Evolutionary conservation across 2,797 vertebrate genomes (phyloP).

Genomic region (Schizopygopsis pylzovi): DNA sequence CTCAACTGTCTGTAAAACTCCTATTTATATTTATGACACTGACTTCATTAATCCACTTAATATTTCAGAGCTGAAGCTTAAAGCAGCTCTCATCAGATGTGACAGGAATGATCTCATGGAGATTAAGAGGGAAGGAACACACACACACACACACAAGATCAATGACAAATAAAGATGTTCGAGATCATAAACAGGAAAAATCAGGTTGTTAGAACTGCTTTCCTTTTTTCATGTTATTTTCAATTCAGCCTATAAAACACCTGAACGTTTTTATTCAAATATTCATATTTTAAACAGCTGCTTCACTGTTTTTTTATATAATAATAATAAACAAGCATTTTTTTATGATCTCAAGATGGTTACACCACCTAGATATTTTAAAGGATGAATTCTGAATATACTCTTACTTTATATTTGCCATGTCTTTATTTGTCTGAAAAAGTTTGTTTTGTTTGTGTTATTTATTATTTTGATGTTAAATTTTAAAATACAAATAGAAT

Average conservation of each 20-base stretch:
- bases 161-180: conserved; percentile 52
- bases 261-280: not conserved
- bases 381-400: not conserved
- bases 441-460: too few relatives aligned
- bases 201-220: not conserved
- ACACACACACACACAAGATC: conserved; percentile 23
- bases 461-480: too few relatives aligned
- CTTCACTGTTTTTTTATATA: not conserved
- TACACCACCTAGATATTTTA: not conserved
- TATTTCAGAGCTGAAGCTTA: conserved; percentile 74
- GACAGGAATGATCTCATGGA: conserved; percentile 68
- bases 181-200: not conserved
- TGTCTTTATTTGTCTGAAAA: not conserved
- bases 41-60: conserved; percentile 79
- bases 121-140: conserved; percentile 55
- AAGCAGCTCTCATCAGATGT: conserved; percentile 69
- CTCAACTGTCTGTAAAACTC: conserved; percentile 64
- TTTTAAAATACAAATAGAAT: too few relatives aligned
- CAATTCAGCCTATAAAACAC: not conserved
- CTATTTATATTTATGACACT: conserved; percentile 80
- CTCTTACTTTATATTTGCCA: not conserved
- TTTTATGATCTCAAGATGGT: not conserved
- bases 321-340: not conserved
- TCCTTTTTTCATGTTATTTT: not conserved
- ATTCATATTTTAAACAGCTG: not conserved